Evolutionary conservation across 2,888 invertebrate species (phyloP).

Genomic region (Clusia tigrina): DNA sequence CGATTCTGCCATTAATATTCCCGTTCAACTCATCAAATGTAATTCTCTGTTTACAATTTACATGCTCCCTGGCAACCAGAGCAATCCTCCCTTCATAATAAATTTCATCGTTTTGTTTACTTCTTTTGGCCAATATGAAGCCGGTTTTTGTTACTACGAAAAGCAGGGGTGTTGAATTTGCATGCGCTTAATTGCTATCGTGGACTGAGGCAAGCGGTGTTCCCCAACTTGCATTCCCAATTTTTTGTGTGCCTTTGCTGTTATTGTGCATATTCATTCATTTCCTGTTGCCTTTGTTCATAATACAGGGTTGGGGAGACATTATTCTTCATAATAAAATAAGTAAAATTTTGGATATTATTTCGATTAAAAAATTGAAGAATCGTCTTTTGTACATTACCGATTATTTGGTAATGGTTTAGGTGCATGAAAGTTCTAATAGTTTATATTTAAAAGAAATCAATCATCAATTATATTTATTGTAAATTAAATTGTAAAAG

Average conservation of each 20-base stretch:
- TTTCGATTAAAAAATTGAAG: too few species aligned
- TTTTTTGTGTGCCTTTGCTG: neutral
- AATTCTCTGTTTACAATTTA: slow-evolving; percentile 15
- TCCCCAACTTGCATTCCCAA: neutral
- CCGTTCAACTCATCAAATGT: neutral
- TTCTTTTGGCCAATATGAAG: slow-evolving; percentile 16
- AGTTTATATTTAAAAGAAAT: too few species aligned
- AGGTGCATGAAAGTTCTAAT: too few species aligned
- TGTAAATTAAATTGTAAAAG: too few species aligned
- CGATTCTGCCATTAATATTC: neutral
- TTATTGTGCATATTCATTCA: neutral
- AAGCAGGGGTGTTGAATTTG: slow-evolving; percentile 9
- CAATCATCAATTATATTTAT: too few species aligned
- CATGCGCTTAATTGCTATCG: slow-evolving; percentile 23
- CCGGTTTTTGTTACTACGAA: slow-evolving; percentile 8
- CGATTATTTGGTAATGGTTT: too few species aligned
- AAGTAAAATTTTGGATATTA: too few species aligned
- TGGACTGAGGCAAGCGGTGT: too few species aligned
- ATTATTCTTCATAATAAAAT: too few species aligned
- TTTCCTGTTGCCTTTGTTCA: too few species aligned
- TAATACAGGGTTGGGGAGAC: too few species aligned
- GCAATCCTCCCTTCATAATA: slow-evolving; percentile 8
- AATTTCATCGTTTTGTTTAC: neutral
- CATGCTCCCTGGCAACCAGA: slow-evolving; percentile 15
- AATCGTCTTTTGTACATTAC: too few species aligned